A percentile compares a stretch with the other conserved stretches of the same genome.
Evolutionary conservation across 2,797 vertebrate species (phyloP).

Genomic region (Thripadectes ignobilis): DNA sequence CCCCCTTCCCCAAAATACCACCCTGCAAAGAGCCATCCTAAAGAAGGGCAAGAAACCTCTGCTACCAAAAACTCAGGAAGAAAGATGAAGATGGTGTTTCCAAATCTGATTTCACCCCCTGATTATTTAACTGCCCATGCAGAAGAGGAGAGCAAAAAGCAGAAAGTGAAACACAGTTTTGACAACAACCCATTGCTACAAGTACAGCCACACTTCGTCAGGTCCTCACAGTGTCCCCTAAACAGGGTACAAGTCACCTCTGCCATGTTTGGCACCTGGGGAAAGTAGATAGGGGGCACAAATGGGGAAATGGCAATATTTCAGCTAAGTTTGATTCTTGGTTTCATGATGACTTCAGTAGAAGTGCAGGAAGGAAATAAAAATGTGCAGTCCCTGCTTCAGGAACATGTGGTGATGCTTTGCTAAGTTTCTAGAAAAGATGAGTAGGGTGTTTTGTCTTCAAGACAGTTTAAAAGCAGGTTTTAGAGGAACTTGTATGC

Average conservation of each 20-base stretch:
- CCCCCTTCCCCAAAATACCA: not conserved
- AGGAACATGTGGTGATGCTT: not conserved
- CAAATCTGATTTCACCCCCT: not conserved
- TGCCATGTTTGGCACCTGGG: not conserved
- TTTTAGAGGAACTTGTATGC: not conserved
- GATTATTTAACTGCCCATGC: not conserved
- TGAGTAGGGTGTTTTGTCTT: not conserved
- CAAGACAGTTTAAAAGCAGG: not conserved
- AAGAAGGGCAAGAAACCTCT: not conserved
- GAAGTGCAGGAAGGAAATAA: not conserved
- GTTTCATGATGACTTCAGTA: not conserved
- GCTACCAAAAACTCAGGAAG: not conserved
- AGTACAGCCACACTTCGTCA: not conserved
- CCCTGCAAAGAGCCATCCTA: not conserved
- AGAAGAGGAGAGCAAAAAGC: not conserved
- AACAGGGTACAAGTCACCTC: not conserved
- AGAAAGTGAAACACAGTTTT: not conserved
- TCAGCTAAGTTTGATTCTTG: not conserved
- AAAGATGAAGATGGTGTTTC: not conserved
- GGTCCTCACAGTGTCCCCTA: not conserved
- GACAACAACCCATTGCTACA: not conserved
- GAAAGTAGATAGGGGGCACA: not conserved
- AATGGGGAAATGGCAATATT: not conserved
- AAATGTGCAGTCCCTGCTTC: not conserved
- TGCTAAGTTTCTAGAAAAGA: not conserved